Conservation (phyloP, 2,888 invertebrate species). For the Callosobruchus maculatus region DNA sequence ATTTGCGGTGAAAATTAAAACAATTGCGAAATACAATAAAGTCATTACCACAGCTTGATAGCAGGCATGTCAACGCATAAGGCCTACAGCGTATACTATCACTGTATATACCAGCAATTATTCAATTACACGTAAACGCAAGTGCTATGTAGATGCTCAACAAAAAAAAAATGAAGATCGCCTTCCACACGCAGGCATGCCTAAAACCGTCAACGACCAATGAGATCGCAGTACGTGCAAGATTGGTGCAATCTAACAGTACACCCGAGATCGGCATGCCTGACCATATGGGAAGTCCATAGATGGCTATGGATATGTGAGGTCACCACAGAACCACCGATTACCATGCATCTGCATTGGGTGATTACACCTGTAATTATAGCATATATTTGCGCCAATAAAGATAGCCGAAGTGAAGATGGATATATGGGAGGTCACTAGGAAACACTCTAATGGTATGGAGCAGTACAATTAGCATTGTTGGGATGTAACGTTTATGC, state of each 20-base stretch:
- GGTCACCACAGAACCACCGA: not conserved
- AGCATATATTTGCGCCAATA: not conserved
- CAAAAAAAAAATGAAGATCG: not conserved
- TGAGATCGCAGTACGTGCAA: not conserved
- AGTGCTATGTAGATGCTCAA: not conserved
- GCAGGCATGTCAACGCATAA: too few species aligned
- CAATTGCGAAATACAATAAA: too few species aligned
- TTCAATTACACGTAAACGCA: not conserved
- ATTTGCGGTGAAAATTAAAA: too few species aligned
- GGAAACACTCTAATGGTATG: not conserved
- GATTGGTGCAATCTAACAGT: not conserved
- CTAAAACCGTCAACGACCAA: not conserved
- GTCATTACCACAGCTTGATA: too few species aligned
- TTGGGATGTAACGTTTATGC: not conserved
- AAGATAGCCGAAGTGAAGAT: not conserved
- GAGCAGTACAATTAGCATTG: not conserved
- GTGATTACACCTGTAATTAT: not conserved
- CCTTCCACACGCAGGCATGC: not conserved
- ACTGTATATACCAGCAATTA: not conserved
- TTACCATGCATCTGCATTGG: not conserved
- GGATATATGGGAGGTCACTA: not conserved
- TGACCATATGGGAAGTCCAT: not conserved
- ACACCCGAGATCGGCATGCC: not conserved
- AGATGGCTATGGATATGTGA: not conserved
- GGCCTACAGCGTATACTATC: not conserved